Evolutionary conservation across 1,140 invertebrate species (phyloP), one percentile per base, ranked within the genome.

Genomic region (Phthorimaea operculella): DNA sequence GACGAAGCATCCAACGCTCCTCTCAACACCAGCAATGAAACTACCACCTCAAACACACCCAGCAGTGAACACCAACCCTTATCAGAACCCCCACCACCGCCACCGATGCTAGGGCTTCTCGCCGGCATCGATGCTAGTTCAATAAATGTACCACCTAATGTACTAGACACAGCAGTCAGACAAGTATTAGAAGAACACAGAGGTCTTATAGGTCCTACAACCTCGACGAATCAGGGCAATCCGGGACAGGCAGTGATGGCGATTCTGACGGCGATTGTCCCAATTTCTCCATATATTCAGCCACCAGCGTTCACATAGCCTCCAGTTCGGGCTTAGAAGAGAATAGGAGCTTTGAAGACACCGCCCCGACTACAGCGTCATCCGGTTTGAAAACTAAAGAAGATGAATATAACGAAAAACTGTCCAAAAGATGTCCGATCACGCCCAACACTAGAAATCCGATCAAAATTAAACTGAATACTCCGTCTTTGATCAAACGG

Each of bases 281-380:
- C 4, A 94, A 94, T 71, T 94, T 93, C 71, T 92, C 91, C 4
- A 92, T 94, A 54, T 94, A 94, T 77, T 94, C 93, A 0, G 90
- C 91, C 4, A 89, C 92, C 61, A 93, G 92, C 18, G 91, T 93
- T 72, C 90, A 92, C 54, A 89, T 94, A 33, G 92, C 91, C 0
- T 88, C 90, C 59, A 21, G 34, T 57, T 54, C 4, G 49, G 55
- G 7, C 58, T 55, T 57, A 15, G 69, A 74, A 50, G 63, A 64
- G 33, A 62, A 77, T 9, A 79, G 10, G 36, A 10, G 10, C 10
- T n/a, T 10, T 3, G 36, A 39, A 36, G 12, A 51, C 49, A 16
- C 51, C 58, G 11, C 28, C 50, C 28, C 47, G n/a, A 18, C 44
- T 10, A 34, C 45, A 6, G 49, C 42, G 12, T 33, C 34, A 12